Percentiles rank a stretch among this genome's conserved stretches.
phyloP scores from a whole-genome alignment of 2,113 vertebrate genomes.

The Corapipo altera region DNA sequence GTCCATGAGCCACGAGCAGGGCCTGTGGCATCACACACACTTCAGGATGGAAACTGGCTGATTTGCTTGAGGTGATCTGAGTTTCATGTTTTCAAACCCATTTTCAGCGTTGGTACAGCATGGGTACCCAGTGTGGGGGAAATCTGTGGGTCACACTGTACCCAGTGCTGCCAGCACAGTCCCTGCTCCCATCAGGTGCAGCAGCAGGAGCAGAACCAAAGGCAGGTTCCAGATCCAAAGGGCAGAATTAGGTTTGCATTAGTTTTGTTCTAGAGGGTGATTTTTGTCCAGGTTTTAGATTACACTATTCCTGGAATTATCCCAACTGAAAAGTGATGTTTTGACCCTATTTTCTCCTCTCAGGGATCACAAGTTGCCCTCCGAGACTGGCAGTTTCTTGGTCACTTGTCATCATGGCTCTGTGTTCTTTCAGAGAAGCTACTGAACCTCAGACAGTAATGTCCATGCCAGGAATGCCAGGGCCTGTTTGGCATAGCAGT shows the following conservation, averaged over 20 bases:
- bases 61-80: not conserved
- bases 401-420: not conserved
- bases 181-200: not conserved
- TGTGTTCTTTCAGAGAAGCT: not conserved
- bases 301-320: not conserved
- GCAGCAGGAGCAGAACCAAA: not conserved
- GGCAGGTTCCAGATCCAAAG: not conserved
- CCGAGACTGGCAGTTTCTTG: not conserved
- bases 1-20: rapidly evolving
- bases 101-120: not conserved
- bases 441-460: not conserved
- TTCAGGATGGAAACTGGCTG: not conserved
- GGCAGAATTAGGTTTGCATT: not conserved
- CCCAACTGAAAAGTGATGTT: not conserved
- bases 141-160: not conserved
- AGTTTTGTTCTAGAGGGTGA: not conserved
- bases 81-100: not conserved
- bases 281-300: not conserved
- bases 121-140: not conserved
- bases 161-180: not conserved
- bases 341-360: not conserved
- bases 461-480: not conserved
- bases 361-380: not conserved
- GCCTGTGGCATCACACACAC: not conserved
- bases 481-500: not conserved